Evolutionary conservation across 2,888 invertebrate species (phyloP), one percentile per base, ranked within the genome.

Genomic region (Timandra comae): DNA sequence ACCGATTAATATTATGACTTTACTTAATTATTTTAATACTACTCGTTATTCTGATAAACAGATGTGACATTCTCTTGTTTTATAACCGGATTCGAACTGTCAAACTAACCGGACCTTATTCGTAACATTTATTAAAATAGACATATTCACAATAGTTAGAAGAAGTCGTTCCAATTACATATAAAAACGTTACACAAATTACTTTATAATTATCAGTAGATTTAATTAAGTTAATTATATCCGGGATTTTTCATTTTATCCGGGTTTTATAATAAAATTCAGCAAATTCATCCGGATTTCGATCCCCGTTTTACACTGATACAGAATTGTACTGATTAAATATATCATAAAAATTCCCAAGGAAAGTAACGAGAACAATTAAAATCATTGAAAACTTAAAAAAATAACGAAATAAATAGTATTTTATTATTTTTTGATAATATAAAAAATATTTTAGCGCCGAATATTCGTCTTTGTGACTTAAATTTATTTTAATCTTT

Each of bases 371-470:
- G 68, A 76, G 82, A 84, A 82, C 80, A 80, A 75, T 82, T 73
- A 82, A 81, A 81, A 80, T 79, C 72, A 75, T 80, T 58, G 73
- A 73, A 82, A 82, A 82, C 82, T 82, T 84, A 81, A 81, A 84
- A 45, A 67, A 76, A 72, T 77, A 84, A 84, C 84, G 69, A 82
- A 84, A 84, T 82, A 84, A 84, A 84, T 84, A 84, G 61, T 52
- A 64, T 72, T 71, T 65, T 62, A n/a, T 58, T 64, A 16, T 3
- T 16, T 16, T 1, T 16, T 59, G 51, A 48, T 57, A 65, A 67
- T 56, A 51, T 29, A 63, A 67, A 64, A 57, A 52, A 56, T 52
- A 42, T 51, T 48, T 50, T 56, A 46, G 48, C 43, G 46, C 55
- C 57, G 58, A 57, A 39, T 39, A 35, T 42, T 52, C 54, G 56